Conservation (phyloP, 2,888 invertebrate genomes). For the Cacoxenus indagator region DNA sequence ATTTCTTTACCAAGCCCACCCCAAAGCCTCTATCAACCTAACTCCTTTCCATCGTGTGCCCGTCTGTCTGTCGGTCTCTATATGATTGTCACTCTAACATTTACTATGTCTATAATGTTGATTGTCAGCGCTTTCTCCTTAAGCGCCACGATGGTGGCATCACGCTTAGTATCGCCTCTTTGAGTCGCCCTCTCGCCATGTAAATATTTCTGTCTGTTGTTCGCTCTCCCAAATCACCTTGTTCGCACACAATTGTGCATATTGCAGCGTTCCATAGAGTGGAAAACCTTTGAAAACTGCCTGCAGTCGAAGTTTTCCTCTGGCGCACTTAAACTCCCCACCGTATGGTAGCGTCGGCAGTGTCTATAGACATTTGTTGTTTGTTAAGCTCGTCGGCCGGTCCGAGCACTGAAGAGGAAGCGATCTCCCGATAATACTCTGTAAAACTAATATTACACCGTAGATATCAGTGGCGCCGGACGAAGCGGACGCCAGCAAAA, state of each 20-base stretch:
- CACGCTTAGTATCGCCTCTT: slow-evolving; percentile 37
- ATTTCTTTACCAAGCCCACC: slow-evolving; percentile 26
- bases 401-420: slow-evolving; percentile 58
- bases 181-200: slow-evolving; percentile 22
- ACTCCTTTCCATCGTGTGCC: slow-evolving; percentile 22
- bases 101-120: slow-evolving; percentile 39
- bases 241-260: neutral
- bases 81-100: slow-evolving; percentile 7
- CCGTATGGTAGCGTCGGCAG: neutral
- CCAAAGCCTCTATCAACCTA: slow-evolving; percentile 13
- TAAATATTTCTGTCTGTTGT: neutral
- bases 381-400: neutral
- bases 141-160: slow-evolving; percentile 54
- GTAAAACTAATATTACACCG: slow-evolving; percentile 64
- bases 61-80: slow-evolving; percentile 11
- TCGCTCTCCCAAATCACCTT: slow-evolving; percentile 3
- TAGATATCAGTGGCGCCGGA: slow-evolving; percentile 66
- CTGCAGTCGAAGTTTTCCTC: neutral
- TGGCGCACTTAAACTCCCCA: neutral
- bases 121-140: slow-evolving; percentile 57
- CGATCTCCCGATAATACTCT: slow-evolving; percentile 65
- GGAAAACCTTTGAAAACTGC: slow-evolving; percentile 10
- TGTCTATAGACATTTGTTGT: neutral
- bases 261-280: neutral
- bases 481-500: slow-evolving; percentile 50